Evolutionary conservation across 35 echinoderm and acorn worm genomes (phyloP).

Genomic region (Ophiothrix spiculata): DNA sequence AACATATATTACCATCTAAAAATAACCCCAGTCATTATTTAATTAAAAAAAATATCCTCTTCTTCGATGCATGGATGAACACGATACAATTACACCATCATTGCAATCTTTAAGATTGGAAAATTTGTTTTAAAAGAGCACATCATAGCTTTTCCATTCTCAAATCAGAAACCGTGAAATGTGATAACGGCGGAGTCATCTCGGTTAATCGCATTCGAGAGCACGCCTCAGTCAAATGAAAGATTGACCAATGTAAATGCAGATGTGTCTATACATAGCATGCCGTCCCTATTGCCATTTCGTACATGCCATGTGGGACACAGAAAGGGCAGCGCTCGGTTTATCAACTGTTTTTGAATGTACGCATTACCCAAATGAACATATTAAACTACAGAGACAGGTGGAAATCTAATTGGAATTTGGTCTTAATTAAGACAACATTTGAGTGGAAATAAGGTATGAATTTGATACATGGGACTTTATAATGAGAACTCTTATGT

Average conservation of each 20-base stretch:
- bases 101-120: neutral
- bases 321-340: neutral
- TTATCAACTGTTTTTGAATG: neutral
- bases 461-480: neutral
- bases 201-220: neutral
- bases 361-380: neutral
- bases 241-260: constrained; percentile 1
- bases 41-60: neutral
- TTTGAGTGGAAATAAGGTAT: neutral
- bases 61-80: neutral
- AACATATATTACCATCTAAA: too few species aligned
- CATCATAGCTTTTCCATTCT: neutral
- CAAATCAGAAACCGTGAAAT: too few species aligned
- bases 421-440: neutral
- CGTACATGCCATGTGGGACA: too few species aligned
- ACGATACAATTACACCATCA: neutral
- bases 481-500: neutral
- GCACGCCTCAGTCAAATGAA: neutral
- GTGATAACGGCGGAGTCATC: too few species aligned
- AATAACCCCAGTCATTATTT: neutral
- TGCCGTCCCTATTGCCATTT: neutral
- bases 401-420: neutral
- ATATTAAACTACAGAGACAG: too few species aligned
- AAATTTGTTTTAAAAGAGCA: neutral
- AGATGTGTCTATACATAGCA: neutral